Base-by-base conservation (phyloP, 2,888 invertebrate genomes). In the Philonicus albiceps region DNA sequence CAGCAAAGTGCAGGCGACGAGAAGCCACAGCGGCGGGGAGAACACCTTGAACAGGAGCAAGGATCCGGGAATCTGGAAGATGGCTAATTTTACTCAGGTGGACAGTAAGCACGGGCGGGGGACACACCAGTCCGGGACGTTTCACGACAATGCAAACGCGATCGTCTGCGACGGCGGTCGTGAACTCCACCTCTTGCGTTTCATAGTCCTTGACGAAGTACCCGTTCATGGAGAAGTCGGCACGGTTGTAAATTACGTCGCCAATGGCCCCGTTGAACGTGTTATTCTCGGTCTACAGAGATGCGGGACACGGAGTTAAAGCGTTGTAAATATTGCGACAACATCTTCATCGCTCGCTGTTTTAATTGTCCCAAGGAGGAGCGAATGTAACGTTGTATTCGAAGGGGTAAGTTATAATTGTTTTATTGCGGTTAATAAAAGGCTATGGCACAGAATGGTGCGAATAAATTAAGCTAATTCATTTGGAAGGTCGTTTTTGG, bases 151-250 rank as follows among this genome's bases (percentile, higher is more conserved):
- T 80, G 85, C 88, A 89, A 72, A 89, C 64, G 87, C 88, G 88
- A 81, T 89, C 89, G 64, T 88, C 86, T 30, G 86, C 40, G 34
- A 86, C 81, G 2, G 88, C 86, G 27, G 88, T 86, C 22, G 88
- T 84, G 75, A 89, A 88, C 76, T 88, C 87, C n/a, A 89, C 40
- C 19, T 85, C 73, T 34, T 86, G 55, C 13, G 87, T 88, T 74
- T 88, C 88, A 78, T 89, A 89, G 85, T 89, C 89, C 84, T 88
- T 89, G 5, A 89, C 22, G 73, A 89, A 89, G 64, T 80, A 88
- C 75, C 87, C 88, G 74, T 88, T 88, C 76, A 88, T 78, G 13
- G 86, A 86, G 64, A 87, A 87, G 37, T 89, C 88, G 6, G 86
- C 88, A 31, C 87, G 49, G 55, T 84, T 85, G 49, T 87, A 86